A percentile compares a stretch with the other conserved stretches of the same genome.
phyloP scores from a whole-genome alignment of 2,888 invertebrate species.

The Celastrina argiolus region DNA sequence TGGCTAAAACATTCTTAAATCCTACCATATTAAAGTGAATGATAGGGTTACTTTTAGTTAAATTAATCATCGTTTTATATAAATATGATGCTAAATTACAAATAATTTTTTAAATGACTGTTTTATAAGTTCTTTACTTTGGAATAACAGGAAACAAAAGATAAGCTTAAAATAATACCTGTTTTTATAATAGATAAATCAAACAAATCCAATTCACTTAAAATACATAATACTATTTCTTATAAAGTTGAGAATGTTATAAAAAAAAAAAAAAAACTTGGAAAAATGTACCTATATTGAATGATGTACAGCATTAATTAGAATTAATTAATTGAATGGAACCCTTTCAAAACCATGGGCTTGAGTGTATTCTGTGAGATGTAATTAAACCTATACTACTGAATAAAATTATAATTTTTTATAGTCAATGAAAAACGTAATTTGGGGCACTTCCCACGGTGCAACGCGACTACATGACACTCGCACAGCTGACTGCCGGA shows the following conservation, averaged over 20 bases:
- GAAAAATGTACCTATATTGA: too few relatives aligned
- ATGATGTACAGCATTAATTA: too few relatives aligned
- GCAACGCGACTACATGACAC: conserved; percentile 59
- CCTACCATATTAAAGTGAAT: neutral
- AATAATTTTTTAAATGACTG: neutral
- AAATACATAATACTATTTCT: neutral
- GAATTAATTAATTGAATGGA: neutral
- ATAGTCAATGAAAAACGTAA: conserved; percentile 53
- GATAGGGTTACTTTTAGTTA: conserved; percentile 24
- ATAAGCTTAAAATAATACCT: neutral
- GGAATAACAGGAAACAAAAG: neutral
- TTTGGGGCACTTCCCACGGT: conserved; percentile 69
- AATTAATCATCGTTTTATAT: neutral
- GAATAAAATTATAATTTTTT: conserved; percentile 38
- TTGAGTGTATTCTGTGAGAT: neutral
- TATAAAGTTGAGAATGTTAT: too few relatives aligned
- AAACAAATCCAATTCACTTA: neutral
- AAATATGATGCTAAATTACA: neutral
- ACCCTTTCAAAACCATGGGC: neutral
- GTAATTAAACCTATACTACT: neutral
- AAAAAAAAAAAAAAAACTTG: too few relatives aligned
- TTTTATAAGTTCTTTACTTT: too few relatives aligned
- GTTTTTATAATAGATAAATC: neutral
- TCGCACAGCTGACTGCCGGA: conserved; percentile 74
- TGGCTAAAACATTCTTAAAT: conserved; percentile 45